Evolutionary conservation across 2,888 invertebrate genomes (phyloP).

Genomic region (Formica aserva): DNA sequence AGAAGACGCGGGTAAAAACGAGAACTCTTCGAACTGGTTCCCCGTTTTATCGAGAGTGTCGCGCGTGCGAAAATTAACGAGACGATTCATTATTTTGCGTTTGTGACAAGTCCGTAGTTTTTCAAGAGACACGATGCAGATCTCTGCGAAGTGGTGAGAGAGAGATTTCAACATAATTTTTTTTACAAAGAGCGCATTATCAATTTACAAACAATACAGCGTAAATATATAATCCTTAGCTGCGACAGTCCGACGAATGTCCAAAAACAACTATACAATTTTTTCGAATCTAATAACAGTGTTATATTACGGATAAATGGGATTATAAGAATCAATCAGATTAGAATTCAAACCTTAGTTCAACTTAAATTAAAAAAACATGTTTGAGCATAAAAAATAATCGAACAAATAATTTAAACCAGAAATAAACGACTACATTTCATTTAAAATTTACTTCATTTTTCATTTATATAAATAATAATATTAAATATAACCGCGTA

Average conservation of each 20-base stretch:
- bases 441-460: not conserved
- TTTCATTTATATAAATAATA: not conserved
- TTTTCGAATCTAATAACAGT: not conserved
- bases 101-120: slow-evolving; percentile 34
- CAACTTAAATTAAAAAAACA: not conserved
- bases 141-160: not conserved
- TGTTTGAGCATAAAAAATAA: not conserved
- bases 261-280: not conserved
- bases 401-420: not conserved
- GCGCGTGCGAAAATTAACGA: slow-evolving; percentile 48
- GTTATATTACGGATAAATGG: not conserved
- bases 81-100: slow-evolving; percentile 46
- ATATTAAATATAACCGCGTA: slow-evolving; percentile 16
- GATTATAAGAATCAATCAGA: not conserved
- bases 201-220: not conserved
- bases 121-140: not conserved
- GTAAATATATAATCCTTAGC: not conserved
- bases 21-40: slow-evolving; percentile 40
- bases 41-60: slow-evolving; percentile 33
- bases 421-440: not conserved
- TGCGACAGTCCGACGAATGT: not conserved
- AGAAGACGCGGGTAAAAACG: slow-evolving; percentile 29
- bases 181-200: not conserved
- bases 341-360: not conserved
- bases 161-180: not conserved